Conservation (phyloP, 2,113 vertebrate species). For the Merops nubicus region DNA sequence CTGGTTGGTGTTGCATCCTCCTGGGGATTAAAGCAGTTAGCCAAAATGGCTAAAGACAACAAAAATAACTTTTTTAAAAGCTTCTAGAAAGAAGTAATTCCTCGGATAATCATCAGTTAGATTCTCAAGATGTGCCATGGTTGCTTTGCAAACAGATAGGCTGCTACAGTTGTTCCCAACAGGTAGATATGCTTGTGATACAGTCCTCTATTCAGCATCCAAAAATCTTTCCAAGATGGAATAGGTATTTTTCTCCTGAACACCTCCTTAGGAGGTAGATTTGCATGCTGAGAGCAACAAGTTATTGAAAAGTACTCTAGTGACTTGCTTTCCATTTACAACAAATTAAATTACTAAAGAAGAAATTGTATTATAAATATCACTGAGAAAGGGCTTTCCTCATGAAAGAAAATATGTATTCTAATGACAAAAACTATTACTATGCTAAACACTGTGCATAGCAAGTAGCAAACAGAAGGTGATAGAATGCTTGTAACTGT, state of each 20-base stretch:
- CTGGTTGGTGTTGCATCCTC: background rate
- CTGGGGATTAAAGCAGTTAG: background rate
- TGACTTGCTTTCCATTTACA: background rate
- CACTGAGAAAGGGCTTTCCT: background rate
- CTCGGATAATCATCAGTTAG: background rate
- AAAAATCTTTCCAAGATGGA: background rate
- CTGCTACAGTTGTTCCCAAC: background rate
- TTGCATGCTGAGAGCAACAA: background rate
- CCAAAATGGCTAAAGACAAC: background rate
- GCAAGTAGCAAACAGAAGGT: background rate
- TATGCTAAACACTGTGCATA: background rate
- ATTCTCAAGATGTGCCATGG: background rate
- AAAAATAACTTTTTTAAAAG: background rate
- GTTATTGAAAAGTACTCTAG: slow-evolving; percentile 11
- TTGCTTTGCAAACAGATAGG: background rate
- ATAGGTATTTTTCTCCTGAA: background rate
- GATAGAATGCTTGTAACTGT: background rate
- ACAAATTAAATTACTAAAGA: background rate
- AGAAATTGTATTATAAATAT: background rate
- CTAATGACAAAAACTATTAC: background rate
- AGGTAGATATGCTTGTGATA: background rate
- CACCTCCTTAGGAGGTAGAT: background rate
- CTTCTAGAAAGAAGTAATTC: background rate
- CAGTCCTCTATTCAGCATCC: background rate
- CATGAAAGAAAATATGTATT: background rate